Evolutionary conservation across 2,888 invertebrate genomes (phyloP).

Genomic region (Lithophane ornitopus): DNA sequence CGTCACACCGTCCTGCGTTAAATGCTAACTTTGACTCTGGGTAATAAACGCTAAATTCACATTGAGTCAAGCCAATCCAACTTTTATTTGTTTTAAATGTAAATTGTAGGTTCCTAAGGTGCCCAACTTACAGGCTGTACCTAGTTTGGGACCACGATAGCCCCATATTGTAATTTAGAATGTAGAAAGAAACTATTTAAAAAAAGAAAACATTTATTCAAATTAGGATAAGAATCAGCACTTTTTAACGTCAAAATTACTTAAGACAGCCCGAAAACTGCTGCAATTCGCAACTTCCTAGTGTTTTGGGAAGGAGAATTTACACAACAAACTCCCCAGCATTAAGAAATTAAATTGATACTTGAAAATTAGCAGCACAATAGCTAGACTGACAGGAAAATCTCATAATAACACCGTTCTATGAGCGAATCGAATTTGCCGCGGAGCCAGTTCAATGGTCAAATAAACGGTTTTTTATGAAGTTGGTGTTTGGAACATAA

Average conservation of each 20-base stretch:
- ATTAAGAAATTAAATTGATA: not conserved
- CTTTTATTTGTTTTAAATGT: too few species aligned
- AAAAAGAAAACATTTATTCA: too few species aligned
- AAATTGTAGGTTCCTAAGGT: too few species aligned
- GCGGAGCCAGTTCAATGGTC: not conserved
- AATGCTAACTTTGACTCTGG: not conserved
- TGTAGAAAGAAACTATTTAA: too few species aligned
- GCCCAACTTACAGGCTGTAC: too few species aligned
- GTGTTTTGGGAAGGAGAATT: not conserved
- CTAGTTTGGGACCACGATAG: too few species aligned
- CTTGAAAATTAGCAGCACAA: not conserved
- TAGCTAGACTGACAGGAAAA: not conserved
- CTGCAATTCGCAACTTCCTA: not conserved
- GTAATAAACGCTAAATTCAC: not conserved
- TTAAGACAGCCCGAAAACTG: not conserved
- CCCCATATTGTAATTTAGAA: too few species aligned
- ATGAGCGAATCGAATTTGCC: not conserved
- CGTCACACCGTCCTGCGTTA: not conserved
- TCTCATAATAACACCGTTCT: not conserved
- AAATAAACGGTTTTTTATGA: not conserved
- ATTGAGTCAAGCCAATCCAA: too few species aligned
- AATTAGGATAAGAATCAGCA: not conserved
- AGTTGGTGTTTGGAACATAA: not conserved
- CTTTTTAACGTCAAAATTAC: not conserved
- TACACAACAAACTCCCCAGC: too few species aligned